Conservation (phyloP, 2,888 invertebrate genomes). For the Amphipoea lucens region DNA sequence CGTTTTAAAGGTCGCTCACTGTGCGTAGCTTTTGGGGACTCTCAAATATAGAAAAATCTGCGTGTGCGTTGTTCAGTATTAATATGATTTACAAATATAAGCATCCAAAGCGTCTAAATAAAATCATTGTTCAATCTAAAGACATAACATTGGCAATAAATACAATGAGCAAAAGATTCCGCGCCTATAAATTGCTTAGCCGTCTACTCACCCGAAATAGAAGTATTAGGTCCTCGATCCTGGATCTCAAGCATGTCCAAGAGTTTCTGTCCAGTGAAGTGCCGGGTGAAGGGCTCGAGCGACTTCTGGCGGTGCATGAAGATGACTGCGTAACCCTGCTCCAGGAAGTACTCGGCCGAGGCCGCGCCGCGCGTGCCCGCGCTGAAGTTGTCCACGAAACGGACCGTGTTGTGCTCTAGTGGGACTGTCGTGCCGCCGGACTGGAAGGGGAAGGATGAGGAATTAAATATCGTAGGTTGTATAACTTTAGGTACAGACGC, state of each 20-base stretch:
- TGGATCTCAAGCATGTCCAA: conserved; percentile 94
- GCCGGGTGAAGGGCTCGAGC: conserved; percentile 96
- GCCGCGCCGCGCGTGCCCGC: conserved; percentile 98
- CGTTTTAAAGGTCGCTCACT: neutral
- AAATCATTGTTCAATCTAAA: neutral
- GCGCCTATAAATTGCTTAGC: neutral
- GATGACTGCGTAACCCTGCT: conserved; percentile 95
- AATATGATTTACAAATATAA: neutral
- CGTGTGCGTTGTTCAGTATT: neutral
- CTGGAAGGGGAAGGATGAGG: conserved; percentile 84
- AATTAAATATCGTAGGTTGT: neutral
- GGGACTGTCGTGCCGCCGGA: conserved; percentile 99
- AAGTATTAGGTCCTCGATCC: conserved; percentile 91
- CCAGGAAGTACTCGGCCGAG: conserved; percentile 98
- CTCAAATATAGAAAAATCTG: neutral
- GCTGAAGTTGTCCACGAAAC: conserved; percentile 99
- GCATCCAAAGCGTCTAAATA: neutral
- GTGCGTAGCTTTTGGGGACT: neutral
- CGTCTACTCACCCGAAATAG: conserved; percentile 91
- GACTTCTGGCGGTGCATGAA: conserved; percentile 98
- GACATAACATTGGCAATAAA: neutral
- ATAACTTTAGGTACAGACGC: too few species aligned
- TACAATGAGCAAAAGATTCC: neutral
- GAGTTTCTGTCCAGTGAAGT: conserved; percentile 94
- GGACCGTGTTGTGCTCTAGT: conserved; percentile 98